A percentile compares a stretch with the other conserved stretches of the same genome.
Conservation (phyloP, 2,797 vertebrate genomes). For the Avahi laniger region DNA sequence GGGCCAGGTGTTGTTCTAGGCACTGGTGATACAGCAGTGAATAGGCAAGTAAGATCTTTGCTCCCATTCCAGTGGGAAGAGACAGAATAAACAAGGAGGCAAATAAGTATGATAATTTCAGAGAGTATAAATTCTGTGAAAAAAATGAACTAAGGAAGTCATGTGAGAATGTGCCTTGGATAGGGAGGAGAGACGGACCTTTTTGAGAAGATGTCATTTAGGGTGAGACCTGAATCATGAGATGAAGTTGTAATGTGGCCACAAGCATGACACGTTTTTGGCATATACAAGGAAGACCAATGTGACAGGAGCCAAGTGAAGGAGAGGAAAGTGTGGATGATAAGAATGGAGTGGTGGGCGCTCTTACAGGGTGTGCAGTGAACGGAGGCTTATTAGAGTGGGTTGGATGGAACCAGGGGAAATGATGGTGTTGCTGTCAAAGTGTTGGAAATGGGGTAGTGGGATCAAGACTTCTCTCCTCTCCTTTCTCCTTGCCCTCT, state of each 20-base stretch:
- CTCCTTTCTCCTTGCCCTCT: no score
- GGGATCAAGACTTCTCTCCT: no score
- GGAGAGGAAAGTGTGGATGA: not conserved
- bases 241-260: not conserved
- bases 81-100: not conserved
- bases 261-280: not conserved
- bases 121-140: not conserved
- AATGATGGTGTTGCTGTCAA: not conserved
- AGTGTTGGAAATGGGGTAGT: not conserved
- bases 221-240: not conserved
- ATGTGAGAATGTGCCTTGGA: not conserved
- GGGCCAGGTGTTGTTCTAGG: not conserved
- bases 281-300: not conserved
- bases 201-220: not conserved
- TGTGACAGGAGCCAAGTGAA: not conserved
- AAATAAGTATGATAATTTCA: not conserved
- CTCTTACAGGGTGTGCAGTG: not conserved
- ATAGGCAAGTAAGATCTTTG: not conserved
- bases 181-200: not conserved
- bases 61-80: not conserved
- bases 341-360: not conserved
- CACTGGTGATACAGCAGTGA: not conserved
- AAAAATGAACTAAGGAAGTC: not conserved
- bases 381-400: not conserved
- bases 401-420: not conserved